These are phyloP conservation scores for Hyposoter dolosus DNA, from an alignment of 2,888 invertebrate species.

Conservation along the genomic window DNA sequence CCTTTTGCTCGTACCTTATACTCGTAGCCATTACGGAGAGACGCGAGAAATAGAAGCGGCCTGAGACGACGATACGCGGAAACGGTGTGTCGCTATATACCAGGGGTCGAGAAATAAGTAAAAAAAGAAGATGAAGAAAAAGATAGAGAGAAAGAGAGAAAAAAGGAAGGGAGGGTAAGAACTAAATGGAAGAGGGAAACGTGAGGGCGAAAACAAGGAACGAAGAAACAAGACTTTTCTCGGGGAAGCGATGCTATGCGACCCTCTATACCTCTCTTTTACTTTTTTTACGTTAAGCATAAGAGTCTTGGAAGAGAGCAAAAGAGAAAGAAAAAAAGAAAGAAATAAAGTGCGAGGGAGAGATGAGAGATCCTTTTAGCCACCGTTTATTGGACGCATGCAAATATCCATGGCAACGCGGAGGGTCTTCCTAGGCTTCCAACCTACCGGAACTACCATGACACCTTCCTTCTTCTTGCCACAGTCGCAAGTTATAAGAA, in stretches of 20 bases:
- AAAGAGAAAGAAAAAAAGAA: constrained; percentile 61
- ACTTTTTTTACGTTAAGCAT: constrained; percentile 83
- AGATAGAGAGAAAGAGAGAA: constrained; percentile 43
- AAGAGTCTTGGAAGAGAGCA: constrained; percentile 71
- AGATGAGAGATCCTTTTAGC: constrained; percentile 80
- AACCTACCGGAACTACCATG: constrained; percentile 45
- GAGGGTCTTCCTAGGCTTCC: constrained; percentile 32
- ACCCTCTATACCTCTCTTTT: constrained; percentile 80
- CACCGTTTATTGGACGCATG: constrained; percentile 85
- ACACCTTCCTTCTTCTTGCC: constrained; percentile 46
- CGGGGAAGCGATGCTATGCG: constrained; percentile 76
- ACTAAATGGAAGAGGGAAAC: constrained; percentile 14
- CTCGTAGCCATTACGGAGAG: constrained; percentile 78
- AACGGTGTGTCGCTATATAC: constrained; percentile 42
- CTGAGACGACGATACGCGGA: constrained; percentile 52
- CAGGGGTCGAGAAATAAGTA: constrained; percentile 54
- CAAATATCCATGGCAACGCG: constrained; percentile 85
- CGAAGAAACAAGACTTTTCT: constrained; percentile 69
- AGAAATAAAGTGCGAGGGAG: constrained; percentile 1
- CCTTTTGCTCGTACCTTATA: constrained; percentile 69
- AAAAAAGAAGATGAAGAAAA: constrained; percentile 42
- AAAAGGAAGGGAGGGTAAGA: constrained; percentile 45
- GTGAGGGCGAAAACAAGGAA: constrained; percentile 45
- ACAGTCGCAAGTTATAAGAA: constrained; percentile 2
- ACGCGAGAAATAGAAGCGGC: constrained; percentile 72